Conservation (phyloP, 2,113 vertebrate species). For the Cairina moschata region DNA sequence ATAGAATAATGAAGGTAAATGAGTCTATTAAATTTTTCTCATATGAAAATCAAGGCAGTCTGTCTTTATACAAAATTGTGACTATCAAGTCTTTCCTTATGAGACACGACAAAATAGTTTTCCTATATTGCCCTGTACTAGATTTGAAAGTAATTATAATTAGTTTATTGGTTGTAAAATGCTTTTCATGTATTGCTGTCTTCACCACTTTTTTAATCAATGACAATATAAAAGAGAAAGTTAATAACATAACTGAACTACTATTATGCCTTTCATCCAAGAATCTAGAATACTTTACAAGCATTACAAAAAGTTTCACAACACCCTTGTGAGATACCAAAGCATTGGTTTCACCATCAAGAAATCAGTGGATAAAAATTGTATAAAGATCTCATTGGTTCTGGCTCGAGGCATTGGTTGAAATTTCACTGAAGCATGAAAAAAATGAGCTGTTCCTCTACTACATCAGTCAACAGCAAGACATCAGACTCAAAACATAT, state of each 20-base stretch:
- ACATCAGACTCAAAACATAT: neutral
- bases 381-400: neutral
- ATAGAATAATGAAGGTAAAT: neutral
- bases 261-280: constrained; percentile 26
- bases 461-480: neutral
- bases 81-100: neutral
- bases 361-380: neutral
- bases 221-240: constrained; percentile 31
- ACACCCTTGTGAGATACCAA: constrained; percentile 34
- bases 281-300: constrained; percentile 19
- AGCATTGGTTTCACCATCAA: neutral
- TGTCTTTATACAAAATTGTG: neutral
- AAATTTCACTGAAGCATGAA: neutral
- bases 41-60: neutral
- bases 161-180: constrained; percentile 14
- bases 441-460: neutral
- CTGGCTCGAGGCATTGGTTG: neutral
- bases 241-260: constrained; percentile 20
- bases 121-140: neutral
- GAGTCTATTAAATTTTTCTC: neutral
- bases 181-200: neutral
- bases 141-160: constrained; percentile 7
- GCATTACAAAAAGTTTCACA: constrained; percentile 29
- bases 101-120: neutral
- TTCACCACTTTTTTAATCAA: neutral